phyloP scores from a whole-genome alignment of 2,113 vertebrate genomes.

The Paramormyrops kingsleyae region DNA sequence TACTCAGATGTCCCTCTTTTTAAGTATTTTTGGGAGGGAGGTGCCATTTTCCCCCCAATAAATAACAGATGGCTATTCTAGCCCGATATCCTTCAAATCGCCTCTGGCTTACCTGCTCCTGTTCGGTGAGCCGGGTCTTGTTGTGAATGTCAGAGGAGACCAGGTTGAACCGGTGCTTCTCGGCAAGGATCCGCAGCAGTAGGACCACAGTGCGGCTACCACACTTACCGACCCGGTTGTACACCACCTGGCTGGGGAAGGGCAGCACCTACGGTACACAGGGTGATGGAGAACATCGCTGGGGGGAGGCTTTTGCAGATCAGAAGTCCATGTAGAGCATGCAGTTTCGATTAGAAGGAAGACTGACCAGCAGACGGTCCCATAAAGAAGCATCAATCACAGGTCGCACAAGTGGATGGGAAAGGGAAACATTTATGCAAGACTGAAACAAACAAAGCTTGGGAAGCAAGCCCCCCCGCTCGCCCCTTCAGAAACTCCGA shows the following conservation, averaged over 20 bases:
- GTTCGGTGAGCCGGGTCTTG: slow-evolving; percentile 92
- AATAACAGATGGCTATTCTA: not conserved
- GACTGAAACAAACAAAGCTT: not conserved
- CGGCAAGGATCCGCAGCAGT: slow-evolving; percentile 83
- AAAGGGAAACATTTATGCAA: not conserved
- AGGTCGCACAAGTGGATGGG: not conserved
- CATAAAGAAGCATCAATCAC: not conserved
- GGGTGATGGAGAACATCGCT: not conserved
- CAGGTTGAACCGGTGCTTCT: slow-evolving; percentile 88
- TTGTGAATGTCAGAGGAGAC: slow-evolving; percentile 97
- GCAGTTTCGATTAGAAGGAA: not conserved
- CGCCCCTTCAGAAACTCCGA: not conserved
- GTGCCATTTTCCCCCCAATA: not conserved
- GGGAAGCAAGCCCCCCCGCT: not conserved
- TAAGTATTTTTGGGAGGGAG: not conserved
- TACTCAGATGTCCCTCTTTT: not conserved
- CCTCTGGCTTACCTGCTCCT: slow-evolving; percentile 74
- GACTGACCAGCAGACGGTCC: not conserved
- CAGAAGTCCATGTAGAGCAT: not conserved
- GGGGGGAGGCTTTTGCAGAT: not conserved
- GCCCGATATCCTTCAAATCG: not conserved
- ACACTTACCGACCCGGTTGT: slow-evolving; percentile 97
- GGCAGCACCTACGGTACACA: slow-evolving; percentile 70
- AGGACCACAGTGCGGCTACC: slow-evolving; percentile 95
- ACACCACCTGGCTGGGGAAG: slow-evolving; percentile 97